phyloP scores from a whole-genome alignment of 2,113 vertebrate genomes.

The Argyrosomus japonicus region DNA sequence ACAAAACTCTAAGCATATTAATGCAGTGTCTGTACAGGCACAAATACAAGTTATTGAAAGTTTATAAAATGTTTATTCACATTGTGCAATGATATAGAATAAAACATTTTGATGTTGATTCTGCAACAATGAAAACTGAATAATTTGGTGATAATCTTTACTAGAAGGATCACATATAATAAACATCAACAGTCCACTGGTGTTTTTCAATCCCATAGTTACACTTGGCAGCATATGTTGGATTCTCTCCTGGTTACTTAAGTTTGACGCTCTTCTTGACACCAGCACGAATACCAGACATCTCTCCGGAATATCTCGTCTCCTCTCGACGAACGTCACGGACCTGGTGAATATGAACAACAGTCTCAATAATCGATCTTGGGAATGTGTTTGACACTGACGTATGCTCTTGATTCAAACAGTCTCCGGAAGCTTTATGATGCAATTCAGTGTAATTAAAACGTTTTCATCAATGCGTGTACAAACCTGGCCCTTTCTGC shows the following conservation, averaged over 20 bases:
- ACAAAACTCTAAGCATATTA: neutral
- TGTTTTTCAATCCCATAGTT: neutral
- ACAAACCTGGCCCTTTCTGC: constrained; percentile 92
- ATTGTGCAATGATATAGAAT: constrained; percentile 1
- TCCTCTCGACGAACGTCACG: constrained; percentile 89
- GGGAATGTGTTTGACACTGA: neutral
- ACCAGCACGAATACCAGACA: constrained; percentile 94
- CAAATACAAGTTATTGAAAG: neutral
- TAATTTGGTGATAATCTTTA: neutral
- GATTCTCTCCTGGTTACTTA: constrained; percentile 78
- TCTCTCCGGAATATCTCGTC: constrained; percentile 89
- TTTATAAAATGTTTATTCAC: constrained; percentile 61
- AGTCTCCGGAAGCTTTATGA: neutral
- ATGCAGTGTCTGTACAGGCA: neutral
- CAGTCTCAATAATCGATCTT: neutral
- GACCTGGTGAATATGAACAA: constrained; percentile 80
- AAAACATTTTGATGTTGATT: constrained; percentile 24
- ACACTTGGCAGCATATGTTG: neutral
- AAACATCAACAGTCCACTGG: constrained; percentile 30
- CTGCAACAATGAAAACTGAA: neutral
- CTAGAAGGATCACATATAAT: constrained; percentile 14
- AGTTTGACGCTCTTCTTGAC: constrained; percentile 96
- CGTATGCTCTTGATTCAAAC: neutral
- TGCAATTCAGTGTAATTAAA: neutral
- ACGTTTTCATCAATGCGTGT: neutral